phyloP scores from a whole-genome alignment of 2,888 invertebrate species.

The Drosophila mulleri region DNA sequence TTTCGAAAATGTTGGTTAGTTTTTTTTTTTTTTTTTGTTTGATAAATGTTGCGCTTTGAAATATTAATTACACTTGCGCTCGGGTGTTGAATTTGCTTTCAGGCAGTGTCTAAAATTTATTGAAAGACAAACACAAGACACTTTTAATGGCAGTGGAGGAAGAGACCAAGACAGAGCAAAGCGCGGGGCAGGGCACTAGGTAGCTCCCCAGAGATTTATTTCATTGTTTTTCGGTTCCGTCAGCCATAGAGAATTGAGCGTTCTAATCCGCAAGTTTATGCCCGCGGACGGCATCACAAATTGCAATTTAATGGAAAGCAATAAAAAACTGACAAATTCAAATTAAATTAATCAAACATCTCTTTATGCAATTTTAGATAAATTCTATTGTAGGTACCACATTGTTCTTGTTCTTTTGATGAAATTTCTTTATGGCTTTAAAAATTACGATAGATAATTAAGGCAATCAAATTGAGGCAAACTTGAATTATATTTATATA shows the following conservation, averaged over 20 bases:
- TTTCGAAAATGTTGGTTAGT: slow-evolving; percentile 68
- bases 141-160: slow-evolving; percentile 30
- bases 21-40: slow-evolving; percentile 28
- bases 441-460: neutral
- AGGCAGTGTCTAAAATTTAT: slow-evolving; percentile 58
- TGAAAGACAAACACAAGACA: slow-evolving; percentile 70
- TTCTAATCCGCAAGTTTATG: slow-evolving; percentile 24
- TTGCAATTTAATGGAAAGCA: slow-evolving; percentile 20
- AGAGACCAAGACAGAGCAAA: neutral
- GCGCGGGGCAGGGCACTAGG: neutral
- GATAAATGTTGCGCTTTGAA: slow-evolving; percentile 78
- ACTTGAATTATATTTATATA: neutral
- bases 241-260: slow-evolving; percentile 20
- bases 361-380: neutral
- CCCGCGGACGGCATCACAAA: slow-evolving; percentile 26
- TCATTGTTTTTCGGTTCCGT: slow-evolving; percentile 58
- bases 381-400: neutral
- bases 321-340: slow-evolving; percentile 13
- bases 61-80: slow-evolving; percentile 78
- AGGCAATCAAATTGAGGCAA: neutral
- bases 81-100: slow-evolving; percentile 64
- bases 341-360: neutral
- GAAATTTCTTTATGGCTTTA: neutral
- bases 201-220: slow-evolving; percentile 56
- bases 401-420: neutral